These are phyloP conservation scores for Harmothoe impar DNA, from an alignment of 2,888 invertebrate species.

Conservation along the genomic window DNA sequence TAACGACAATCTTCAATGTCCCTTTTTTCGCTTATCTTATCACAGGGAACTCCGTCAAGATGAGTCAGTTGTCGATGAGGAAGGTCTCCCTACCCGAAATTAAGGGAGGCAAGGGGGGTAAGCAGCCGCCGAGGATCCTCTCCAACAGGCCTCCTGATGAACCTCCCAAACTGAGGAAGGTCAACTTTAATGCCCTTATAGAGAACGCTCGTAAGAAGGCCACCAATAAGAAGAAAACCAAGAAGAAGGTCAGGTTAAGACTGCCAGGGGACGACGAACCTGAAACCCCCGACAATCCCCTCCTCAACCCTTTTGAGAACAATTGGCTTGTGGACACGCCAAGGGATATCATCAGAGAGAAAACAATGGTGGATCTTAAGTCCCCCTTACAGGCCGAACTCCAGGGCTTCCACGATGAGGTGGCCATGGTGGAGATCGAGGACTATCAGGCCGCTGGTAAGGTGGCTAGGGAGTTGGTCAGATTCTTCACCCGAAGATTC, in stretches of 20 bases:
- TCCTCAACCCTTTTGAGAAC: slow-evolving; percentile 39
- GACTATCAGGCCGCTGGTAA: slow-evolving; percentile 37
- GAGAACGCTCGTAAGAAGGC: background rate
- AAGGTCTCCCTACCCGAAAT: background rate
- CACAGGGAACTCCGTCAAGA: slow-evolving; percentile 26
- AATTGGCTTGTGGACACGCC: slow-evolving; percentile 63
- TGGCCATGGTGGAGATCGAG: slow-evolving; percentile 63
- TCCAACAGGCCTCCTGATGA: background rate
- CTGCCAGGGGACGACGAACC: slow-evolving; percentile 9
- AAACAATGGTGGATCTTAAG: slow-evolving; percentile 43
- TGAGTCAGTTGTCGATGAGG: background rate
- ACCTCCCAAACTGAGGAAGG: background rate
- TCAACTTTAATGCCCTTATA: background rate
- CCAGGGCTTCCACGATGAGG: slow-evolving; percentile 67
- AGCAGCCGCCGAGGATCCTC: background rate
- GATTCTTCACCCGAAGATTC: slow-evolving; percentile 64
- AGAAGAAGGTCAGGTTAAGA: slow-evolving; percentile 26
- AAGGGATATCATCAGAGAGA: slow-evolving; percentile 50
- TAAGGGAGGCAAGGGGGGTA: background rate
- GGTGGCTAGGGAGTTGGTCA: slow-evolving; percentile 47
- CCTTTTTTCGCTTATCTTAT: background rate
- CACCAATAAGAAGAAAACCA: slow-evolving; percentile 15
- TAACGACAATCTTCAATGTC: too few relatives aligned
- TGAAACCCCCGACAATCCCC: background rate
- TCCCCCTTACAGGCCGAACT: slow-evolving; percentile 53